Conservation (phyloP, 2,113 vertebrate genomes). For the Nymphicus hollandicus region DNA sequence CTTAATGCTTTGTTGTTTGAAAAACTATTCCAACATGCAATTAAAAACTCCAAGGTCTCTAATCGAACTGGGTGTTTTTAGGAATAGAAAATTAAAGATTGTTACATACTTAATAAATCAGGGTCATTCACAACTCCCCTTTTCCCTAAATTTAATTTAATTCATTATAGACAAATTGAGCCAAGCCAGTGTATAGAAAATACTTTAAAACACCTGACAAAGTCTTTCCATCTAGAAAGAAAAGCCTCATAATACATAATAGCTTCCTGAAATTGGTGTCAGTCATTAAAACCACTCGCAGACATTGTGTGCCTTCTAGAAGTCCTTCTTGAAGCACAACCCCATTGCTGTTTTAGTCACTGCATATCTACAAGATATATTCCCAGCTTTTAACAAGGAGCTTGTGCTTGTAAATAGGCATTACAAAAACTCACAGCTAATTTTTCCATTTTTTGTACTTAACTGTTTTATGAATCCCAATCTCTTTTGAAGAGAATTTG, state of each 20-base stretch:
- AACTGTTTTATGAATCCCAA: neutral
- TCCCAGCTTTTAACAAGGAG: neutral
- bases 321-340: neutral
- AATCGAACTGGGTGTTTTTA: neutral
- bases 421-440: neutral
- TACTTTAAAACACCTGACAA: slow-evolving; percentile 68
- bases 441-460: neutral
- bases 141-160: neutral
- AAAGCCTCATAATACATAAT: slow-evolving; percentile 70
- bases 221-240: slow-evolving; percentile 68
- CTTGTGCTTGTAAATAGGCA: slow-evolving; percentile 8
- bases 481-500: neutral
- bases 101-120: neutral
- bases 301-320: neutral
- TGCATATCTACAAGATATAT: slow-evolving; percentile 16
- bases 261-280: slow-evolving; percentile 42
- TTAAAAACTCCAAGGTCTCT: neutral
- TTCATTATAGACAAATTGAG: neutral
- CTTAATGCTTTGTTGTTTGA: slow-evolving; percentile 15
- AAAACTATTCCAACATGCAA: neutral
- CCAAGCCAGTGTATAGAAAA: neutral
- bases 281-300: neutral
- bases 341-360: neutral
- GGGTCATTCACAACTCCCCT: neutral
- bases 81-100: neutral